These are phyloP conservation scores for Lycia hirtaria DNA, from an alignment of 2,888 invertebrate genomes.

Conservation along the genomic window DNA sequence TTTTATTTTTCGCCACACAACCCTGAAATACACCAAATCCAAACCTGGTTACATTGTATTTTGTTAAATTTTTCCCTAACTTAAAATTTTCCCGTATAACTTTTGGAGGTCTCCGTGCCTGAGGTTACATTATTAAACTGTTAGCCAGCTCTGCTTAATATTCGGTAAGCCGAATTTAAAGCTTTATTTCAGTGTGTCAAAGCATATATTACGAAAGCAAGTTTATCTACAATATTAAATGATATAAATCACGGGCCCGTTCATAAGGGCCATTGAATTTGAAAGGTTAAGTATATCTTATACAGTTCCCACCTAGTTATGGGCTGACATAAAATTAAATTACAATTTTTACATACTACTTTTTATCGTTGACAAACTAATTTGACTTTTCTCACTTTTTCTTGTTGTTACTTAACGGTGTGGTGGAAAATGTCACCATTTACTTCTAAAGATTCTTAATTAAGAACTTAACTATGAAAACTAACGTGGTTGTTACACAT, in stretches of 20 bases:
- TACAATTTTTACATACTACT: too few species aligned
- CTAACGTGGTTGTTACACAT: too few species aligned
- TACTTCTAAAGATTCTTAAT: too few species aligned
- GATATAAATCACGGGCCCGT: conserved; percentile 31
- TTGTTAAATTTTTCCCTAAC: conserved; percentile 12
- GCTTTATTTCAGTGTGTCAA: conserved; percentile 1
- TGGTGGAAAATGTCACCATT: too few species aligned
- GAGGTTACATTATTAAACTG: conserved; percentile 8
- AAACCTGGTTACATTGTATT: conserved; percentile 16
- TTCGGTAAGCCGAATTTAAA: not conserved
- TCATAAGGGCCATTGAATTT: conserved; percentile 34
- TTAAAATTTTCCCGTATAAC: conserved; percentile 5
- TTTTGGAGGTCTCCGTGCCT: conserved; percentile 1
- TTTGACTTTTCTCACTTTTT: too few species aligned
- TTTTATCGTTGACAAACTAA: too few species aligned
- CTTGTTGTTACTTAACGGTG: too few species aligned
- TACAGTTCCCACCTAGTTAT: conserved; percentile 15
- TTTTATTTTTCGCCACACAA: too few species aligned
- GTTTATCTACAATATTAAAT: conserved; percentile 17
- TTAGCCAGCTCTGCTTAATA: conserved; percentile 1
- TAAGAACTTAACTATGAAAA: too few species aligned
- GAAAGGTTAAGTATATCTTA: conserved; percentile 28
- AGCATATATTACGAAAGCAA: conserved; percentile 11
- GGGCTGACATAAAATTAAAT: conserved; percentile 6
- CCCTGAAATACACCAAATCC: too few species aligned